Evolutionary conservation across 2,113 vertebrate genomes (phyloP), one percentile per base, ranked within the genome.

Genomic region (Salvelinus alpinus): DNA sequence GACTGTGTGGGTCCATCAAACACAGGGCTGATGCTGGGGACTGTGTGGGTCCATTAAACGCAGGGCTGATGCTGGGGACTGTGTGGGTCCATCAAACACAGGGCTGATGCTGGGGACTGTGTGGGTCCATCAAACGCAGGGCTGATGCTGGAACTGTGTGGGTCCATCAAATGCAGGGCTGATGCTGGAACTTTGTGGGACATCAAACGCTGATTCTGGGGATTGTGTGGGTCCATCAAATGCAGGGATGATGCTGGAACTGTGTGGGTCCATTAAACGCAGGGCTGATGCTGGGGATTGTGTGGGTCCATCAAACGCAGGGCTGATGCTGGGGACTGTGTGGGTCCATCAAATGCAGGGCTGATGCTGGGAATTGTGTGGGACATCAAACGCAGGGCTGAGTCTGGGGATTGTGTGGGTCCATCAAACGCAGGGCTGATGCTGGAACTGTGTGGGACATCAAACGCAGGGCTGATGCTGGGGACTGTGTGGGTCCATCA

Each of bases 181-280:
- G 82, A 87, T 84, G 77, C 85, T 75, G 77, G 78, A 85, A n/a
- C n/a, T 79, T 44, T 11, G 38, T 11, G 38, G 38, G 88, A 81
- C 86, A 89, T 87, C 88, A 84, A 81, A 76, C 77, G 74, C 79
- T 86, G 82, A 87, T 84, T 76, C 85, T 75, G n/a, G 78, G 84
- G 77, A 85, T 79, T 38, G 7, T 9, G 29, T 9, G 38, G 38
- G 31, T n/a, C 1, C 31, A 31, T 31, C 31, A 84, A 81, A 77
- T 75, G 16, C 48, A 78, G 29, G 48, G 74, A 78, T 86, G 82
- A 87, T 84, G 78, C 85, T 74, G 79, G 84, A n/a, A n/a, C 80
- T 44, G 8, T 11, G 38, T 11, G 38, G 38, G 31, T 34, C 5
- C 31, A 34, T 34, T 5, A 84, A 81, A 77, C 78, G 16, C 48